These are phyloP conservation scores for Elgonia sp. DNA, from an alignment of 2,888 invertebrate genomes.

Conservation along the genomic window DNA sequence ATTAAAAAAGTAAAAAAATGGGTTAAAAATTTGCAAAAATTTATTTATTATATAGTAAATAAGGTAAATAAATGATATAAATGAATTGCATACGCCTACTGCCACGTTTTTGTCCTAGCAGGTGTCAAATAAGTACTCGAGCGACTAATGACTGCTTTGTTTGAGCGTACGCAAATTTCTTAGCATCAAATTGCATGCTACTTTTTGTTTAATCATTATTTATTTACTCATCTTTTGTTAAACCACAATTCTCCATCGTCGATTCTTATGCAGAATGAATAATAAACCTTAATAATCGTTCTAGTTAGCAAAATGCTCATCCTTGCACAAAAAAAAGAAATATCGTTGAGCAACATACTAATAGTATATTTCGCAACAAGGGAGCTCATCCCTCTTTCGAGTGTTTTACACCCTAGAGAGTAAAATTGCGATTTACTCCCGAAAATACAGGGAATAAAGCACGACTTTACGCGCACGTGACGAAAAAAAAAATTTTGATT, in stretches of 20 bases:
- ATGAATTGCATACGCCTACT: slow-evolving; percentile 51
- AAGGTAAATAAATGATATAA: slow-evolving; percentile 15
- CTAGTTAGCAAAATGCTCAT: slow-evolving; percentile 74
- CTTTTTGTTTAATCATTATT: slow-evolving; percentile 27
- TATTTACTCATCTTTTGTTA: slow-evolving; percentile 23
- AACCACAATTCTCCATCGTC: slow-evolving; percentile 50
- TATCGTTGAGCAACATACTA: too few relatives aligned
- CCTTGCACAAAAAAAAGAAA: background rate
- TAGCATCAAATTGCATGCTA: slow-evolving; percentile 29
- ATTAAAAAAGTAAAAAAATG: slow-evolving; percentile 17
- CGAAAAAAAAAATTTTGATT: too few relatives aligned
- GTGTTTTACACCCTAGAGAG: too few relatives aligned
- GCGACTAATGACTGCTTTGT: slow-evolving; percentile 53
- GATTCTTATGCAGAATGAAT: slow-evolving; percentile 68
- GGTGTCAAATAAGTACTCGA: slow-evolving; percentile 70
- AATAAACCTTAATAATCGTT: slow-evolving; percentile 76
- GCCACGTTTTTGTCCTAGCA: slow-evolving; percentile 61
- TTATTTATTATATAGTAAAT: slow-evolving; percentile 11
- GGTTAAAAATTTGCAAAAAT: too few relatives aligned
- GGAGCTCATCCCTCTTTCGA: too few relatives aligned
- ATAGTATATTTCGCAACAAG: too few relatives aligned
- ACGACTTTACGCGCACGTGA: too few relatives aligned
- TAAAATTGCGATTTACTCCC: too few relatives aligned
- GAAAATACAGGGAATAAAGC: too few relatives aligned
- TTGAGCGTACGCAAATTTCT: slow-evolving; percentile 44